A percentile compares a stretch with the other conserved stretches of the same genome.
These are phyloP conservation scores for Netelia fuscicornis DNA, from an alignment of 2,888 invertebrate genomes.

Conservation along the genomic window DNA sequence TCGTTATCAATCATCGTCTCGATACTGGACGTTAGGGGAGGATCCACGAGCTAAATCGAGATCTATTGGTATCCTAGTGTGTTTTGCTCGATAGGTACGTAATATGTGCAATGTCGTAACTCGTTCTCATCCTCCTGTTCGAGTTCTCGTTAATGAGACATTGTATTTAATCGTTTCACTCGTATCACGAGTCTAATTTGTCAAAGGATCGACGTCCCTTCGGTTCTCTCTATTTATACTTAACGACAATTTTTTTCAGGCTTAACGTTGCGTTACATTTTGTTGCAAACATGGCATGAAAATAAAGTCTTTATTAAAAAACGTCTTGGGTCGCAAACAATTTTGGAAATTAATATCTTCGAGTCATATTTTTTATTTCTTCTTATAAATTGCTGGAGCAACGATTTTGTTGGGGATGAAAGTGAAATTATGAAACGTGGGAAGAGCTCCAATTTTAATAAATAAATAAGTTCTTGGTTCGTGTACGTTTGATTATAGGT, in stretches of 20 bases:
- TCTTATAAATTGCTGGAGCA: too few relatives aligned
- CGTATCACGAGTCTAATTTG: neutral
- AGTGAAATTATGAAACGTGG: too few relatives aligned
- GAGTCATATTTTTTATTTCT: too few relatives aligned
- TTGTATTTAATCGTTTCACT: slow-evolving; percentile 11
- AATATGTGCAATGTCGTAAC: neutral
- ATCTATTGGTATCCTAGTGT: slow-evolving; percentile 21
- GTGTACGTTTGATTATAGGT: too few relatives aligned
- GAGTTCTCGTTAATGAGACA: neutral
- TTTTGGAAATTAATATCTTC: too few relatives aligned
- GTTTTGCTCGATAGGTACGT: neutral
- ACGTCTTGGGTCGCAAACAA: too few relatives aligned
- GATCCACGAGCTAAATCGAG: slow-evolving; percentile 33
- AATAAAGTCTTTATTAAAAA: too few relatives aligned
- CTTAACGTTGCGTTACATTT: too few relatives aligned
- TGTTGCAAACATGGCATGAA: too few relatives aligned
- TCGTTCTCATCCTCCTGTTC: neutral
- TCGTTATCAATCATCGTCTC: slow-evolving; percentile 45
- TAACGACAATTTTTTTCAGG: neutral
- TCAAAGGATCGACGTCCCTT: neutral
- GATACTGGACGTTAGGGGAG: neutral
- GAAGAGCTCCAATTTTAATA: too few relatives aligned
- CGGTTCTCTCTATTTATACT: neutral
- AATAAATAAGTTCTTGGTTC: too few relatives aligned
- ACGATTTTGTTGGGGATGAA: too few relatives aligned